These are phyloP conservation scores for Sylvilagus bachmani DNA, from an alignment of 2,113 vertebrate species.

Conservation along the genomic window DNA sequence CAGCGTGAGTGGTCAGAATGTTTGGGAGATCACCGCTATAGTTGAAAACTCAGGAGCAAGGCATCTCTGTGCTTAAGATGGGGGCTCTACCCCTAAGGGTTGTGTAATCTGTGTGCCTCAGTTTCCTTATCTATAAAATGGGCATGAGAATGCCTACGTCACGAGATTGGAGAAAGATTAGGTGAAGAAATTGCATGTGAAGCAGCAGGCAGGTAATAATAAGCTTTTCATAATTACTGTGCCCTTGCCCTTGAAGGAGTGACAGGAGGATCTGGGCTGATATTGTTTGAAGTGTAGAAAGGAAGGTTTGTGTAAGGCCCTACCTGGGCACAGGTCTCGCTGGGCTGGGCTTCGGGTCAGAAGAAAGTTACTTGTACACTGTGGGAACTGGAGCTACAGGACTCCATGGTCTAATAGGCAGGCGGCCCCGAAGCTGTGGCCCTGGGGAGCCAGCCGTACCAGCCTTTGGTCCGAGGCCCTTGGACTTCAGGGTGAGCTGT, in stretches of 20 bases:
- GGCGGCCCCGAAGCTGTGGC: not conserved
- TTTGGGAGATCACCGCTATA: constrained; percentile 1
- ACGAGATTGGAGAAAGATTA: not conserved
- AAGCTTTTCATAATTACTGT: not conserved
- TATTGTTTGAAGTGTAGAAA: not conserved
- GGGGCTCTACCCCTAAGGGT: not conserved
- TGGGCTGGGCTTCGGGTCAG: constrained; percentile 45
- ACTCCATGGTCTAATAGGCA: not conserved
- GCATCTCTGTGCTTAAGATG: not conserved
- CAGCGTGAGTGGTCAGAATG: constrained; percentile 29
- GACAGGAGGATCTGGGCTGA: not conserved
- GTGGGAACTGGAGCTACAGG: not conserved
- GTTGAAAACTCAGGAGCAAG: constrained; percentile 36
- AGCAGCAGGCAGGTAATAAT: constrained; percentile 37
- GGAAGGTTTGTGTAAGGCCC: not conserved
- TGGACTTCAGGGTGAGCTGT: not conserved
- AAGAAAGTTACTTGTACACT: constrained; percentile 32
- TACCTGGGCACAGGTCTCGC: not conserved
- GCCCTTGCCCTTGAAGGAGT: constrained; percentile 8
- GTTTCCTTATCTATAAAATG: constrained; percentile 61
- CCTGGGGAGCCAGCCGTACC: not conserved
- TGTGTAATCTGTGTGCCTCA: not conserved
- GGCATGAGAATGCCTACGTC: not conserved
- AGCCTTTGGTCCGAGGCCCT: not conserved
- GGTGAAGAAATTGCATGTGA: not conserved